These are phyloP conservation scores for Zosterops borbonicus DNA, from an alignment of 2,113 vertebrate species.

Conservation along the genomic window DNA sequence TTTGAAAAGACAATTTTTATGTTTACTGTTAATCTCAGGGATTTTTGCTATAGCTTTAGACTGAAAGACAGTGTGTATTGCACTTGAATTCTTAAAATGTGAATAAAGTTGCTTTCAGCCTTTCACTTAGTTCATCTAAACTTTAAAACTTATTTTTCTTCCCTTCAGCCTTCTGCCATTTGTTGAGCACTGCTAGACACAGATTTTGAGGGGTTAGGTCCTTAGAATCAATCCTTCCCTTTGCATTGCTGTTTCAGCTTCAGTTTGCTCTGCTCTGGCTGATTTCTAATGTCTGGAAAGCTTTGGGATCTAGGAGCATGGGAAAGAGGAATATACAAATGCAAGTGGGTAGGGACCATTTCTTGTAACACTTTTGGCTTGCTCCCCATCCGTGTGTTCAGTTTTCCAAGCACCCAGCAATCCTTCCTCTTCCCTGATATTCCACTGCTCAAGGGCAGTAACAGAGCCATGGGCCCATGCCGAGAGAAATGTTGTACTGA, in stretches of 20 bases:
- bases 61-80: neutral
- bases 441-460: neutral
- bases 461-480: neutral
- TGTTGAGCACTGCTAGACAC: neutral
- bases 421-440: slow-evolving; percentile 1
- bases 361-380: neutral
- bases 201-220: neutral
- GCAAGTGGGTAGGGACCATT: neutral
- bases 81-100: neutral
- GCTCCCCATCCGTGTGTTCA: neutral
- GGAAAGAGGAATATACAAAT: neutral
- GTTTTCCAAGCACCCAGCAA: slow-evolving; percentile 15
- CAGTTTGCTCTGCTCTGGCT: neutral
- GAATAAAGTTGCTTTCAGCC: neutral
- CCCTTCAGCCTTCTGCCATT: neutral
- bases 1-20: neutral
- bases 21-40: neutral
- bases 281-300: neutral
- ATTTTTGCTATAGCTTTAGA: neutral
- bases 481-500: neutral
- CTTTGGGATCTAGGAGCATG: neutral
- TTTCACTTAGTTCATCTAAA: neutral
- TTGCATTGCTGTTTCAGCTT: neutral
- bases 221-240: neutral
- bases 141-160: neutral